phyloP scores from a whole-genome alignment of 2,888 invertebrate genomes.

The Romanomermis culicivorax region DNA sequence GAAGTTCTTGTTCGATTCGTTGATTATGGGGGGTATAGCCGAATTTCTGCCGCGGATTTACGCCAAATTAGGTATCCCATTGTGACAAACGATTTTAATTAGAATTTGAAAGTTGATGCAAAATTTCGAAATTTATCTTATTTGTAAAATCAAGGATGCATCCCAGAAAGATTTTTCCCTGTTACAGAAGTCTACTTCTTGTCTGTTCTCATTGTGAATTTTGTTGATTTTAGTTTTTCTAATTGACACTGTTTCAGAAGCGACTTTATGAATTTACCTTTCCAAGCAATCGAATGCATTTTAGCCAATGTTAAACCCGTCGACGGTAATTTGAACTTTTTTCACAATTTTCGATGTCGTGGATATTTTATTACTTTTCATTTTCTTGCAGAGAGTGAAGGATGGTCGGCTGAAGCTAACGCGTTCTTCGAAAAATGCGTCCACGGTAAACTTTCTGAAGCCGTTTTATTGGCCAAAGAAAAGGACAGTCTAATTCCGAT shows the following conservation, averaged over 20 bases:
- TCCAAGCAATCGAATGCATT: slow-evolving; percentile 86
- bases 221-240: no score
- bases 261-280: slow-evolving; percentile 79
- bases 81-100: background rate
- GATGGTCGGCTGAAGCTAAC: slow-evolving; percentile 20
- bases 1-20: slow-evolving; percentile 63
- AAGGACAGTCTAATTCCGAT: slow-evolving; percentile 22
- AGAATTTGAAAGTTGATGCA: slow-evolving; percentile 1
- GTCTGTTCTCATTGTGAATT: background rate
- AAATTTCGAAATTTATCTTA: slow-evolving; percentile 4
- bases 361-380: background rate
- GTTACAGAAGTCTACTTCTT: background rate
- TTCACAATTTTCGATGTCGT: background rate
- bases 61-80: slow-evolving; percentile 50
- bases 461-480: slow-evolving; percentile 19
- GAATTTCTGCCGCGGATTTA: slow-evolving; percentile 50
- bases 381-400: slow-evolving; percentile 15
- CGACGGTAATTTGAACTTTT: slow-evolving; percentile 40
- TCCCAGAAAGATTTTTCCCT: background rate
- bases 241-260: slow-evolving; percentile 36
- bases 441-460: slow-evolving; percentile 19
- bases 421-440: slow-evolving; percentile 18
- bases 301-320: slow-evolving; percentile 65
- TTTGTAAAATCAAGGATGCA: background rate
- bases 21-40: slow-evolving; percentile 81